Percentiles rank a stretch among this genome's conserved stretches.
phyloP scores from a whole-genome alignment of 2,888 invertebrate genomes.

The Mesochorus sp. region DNA sequence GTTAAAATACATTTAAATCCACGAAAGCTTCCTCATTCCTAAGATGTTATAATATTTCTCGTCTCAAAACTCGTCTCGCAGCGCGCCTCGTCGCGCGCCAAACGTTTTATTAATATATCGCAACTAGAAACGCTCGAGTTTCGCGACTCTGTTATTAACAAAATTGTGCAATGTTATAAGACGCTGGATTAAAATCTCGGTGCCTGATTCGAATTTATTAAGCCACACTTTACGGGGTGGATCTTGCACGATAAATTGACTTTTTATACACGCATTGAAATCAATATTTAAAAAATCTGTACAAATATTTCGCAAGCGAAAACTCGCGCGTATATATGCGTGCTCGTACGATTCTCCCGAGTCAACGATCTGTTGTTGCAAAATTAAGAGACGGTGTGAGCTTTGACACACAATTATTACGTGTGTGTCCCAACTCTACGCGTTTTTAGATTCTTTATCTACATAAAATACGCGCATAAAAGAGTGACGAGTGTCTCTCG shows the following conservation, averaged over 20 bases:
- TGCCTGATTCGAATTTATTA: constrained; percentile 52
- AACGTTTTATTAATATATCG: constrained; percentile 46
- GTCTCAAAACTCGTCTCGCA: constrained; percentile 11
- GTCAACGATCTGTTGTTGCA: constrained; percentile 10
- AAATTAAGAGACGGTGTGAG: constrained; percentile 15
- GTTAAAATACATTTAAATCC: constrained; percentile 50
- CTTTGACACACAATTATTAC: neutral
- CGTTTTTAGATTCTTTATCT: no score
- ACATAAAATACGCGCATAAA: neutral
- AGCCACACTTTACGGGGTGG: constrained; percentile 24
- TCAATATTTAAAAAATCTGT: neutral
- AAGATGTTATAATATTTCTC: constrained; percentile 39
- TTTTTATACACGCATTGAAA: constrained; percentile 11
- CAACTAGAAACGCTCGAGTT: constrained; percentile 46
- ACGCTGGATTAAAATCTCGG: constrained; percentile 24
- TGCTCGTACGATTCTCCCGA: neutral
- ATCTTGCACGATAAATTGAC: constrained; percentile 12
- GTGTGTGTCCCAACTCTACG: no score
- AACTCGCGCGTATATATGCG: neutral
- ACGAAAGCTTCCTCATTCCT: constrained; percentile 60
- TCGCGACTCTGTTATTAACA: constrained; percentile 23
- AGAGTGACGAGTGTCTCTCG: no score
- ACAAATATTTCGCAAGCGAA: constrained; percentile 24
- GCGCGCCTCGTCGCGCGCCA: constrained; percentile 8
- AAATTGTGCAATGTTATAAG: constrained; percentile 41